Conservation (phyloP, 1,140 invertebrate genomes). For the Drosophila melanica region DNA sequence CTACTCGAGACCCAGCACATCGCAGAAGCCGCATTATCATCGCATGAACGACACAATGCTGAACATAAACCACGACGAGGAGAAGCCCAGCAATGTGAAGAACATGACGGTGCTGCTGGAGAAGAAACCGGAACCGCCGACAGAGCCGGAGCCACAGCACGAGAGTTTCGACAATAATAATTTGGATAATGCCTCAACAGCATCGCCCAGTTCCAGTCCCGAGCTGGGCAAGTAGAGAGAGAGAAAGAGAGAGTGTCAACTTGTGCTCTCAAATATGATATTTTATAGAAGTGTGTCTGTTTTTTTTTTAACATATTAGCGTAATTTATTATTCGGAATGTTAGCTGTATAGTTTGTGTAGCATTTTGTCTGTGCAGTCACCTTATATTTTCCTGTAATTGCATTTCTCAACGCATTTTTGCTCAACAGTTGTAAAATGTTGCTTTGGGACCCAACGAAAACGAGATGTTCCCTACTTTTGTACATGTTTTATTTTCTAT, state of each 20-base stretch:
- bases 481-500: constrained; percentile 53
- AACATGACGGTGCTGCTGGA: constrained; percentile 73
- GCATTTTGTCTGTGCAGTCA: constrained; percentile 14
- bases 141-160: constrained; percentile 63
- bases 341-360: constrained; percentile 27
- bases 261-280: constrained; percentile 10
- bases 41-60: constrained; percentile 84
- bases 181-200: constrained; percentile 67
- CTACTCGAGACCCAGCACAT: constrained; percentile 91
- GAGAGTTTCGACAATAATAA: constrained; percentile 78
- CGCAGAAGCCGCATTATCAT: constrained; percentile 93
- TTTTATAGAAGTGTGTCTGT: constrained; percentile 21
- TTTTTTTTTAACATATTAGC: constrained; percentile 22
- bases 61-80: constrained; percentile 77
- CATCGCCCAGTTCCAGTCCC: constrained; percentile 76
- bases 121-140: constrained; percentile 46
- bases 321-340: constrained; percentile 27
- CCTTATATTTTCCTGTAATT: constrained; percentile 24
- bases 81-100: constrained; percentile 81
- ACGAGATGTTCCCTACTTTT: constrained; percentile 38
- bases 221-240: constrained; percentile 57
- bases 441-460: constrained; percentile 34
- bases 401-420: constrained; percentile 41
- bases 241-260: too few species aligned
- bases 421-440: constrained; percentile 61